Evolutionary conservation across 1,140 invertebrate genomes (phyloP).

Genomic region (Propsilocerus akamusi): DNA sequence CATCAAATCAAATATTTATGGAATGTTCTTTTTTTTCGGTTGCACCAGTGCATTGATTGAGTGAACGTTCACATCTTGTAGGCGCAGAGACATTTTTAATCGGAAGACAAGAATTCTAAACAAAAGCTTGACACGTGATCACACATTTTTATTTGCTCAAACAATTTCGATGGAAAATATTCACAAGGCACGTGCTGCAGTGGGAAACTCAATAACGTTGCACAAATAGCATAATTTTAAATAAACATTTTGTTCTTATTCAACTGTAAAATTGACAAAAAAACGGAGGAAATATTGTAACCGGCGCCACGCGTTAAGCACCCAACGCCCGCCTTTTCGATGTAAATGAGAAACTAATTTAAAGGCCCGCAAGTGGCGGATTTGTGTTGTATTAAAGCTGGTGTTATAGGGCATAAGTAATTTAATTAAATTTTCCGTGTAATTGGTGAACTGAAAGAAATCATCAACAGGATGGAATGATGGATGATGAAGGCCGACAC

Average conservation of each 20-base stretch:
- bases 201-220: too few relatives aligned
- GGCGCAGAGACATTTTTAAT: too few relatives aligned
- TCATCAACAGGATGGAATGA: too few relatives aligned
- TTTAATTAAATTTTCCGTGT: slow-evolving; percentile 1
- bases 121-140: slow-evolving; percentile 2
- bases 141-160: slow-evolving; percentile 1
- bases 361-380: background rate
- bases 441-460: too few relatives aligned
- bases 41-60: too few relatives aligned
- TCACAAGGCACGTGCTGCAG: background rate
- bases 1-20: slow-evolving; percentile 4
- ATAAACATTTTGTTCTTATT: slow-evolving; percentile 4
- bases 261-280: slow-evolving; percentile 1
- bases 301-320: background rate
- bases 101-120: too few relatives aligned
- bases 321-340: background rate
- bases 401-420: background rate
- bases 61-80: too few relatives aligned
- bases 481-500: too few relatives aligned
- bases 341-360: background rate
- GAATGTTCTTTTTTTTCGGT: background rate
- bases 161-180: background rate
- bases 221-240: slow-evolving; percentile 1
- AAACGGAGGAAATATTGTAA: background rate
- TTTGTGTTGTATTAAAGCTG: too few relatives aligned